Percentiles rank a stretch among this genome's conserved stretches.
These are phyloP conservation scores for Nixonia krombeini DNA, from an alignment of 1,140 invertebrate genomes.

Conservation along the genomic window DNA sequence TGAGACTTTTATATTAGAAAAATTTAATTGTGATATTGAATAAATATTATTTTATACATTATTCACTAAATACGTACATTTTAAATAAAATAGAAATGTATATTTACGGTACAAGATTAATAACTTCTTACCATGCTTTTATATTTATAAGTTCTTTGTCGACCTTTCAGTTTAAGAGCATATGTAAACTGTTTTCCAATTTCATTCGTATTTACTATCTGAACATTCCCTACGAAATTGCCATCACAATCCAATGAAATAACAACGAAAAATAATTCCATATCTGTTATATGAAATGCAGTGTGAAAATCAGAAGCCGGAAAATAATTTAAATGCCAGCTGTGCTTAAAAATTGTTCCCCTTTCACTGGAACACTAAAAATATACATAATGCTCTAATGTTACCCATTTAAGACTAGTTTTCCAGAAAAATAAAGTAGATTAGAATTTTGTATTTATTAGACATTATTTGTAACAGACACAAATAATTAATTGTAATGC, in stretches of 20 bases:
- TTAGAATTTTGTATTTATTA: no score
- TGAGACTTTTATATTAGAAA: no score
- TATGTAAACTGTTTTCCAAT: slow-evolving; percentile 47
- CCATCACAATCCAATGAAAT: slow-evolving; percentile 28
- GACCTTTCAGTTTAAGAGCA: slow-evolving; percentile 31
- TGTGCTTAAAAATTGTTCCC: no score
- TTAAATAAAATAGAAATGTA: no score
- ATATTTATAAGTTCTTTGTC: slow-evolving; percentile 8
- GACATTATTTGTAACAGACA: no score
- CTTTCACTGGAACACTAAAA: no score
- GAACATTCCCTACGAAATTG: slow-evolving; percentile 36
- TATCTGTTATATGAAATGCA: slow-evolving; percentile 44
- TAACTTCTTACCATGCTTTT: slow-evolving; percentile 28
- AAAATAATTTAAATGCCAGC: slow-evolving; percentile 30
- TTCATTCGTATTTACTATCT: slow-evolving; percentile 42
- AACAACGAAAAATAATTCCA: slow-evolving; percentile 58
- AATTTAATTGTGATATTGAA: not conserved
- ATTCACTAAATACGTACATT: no score
- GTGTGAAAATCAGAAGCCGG: slow-evolving; percentile 17
- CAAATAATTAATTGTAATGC: no score
- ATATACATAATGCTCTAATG: no score
- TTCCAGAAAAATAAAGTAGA: no score
- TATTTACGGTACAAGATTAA: no score
- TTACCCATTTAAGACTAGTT: no score
- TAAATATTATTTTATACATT: not conserved